Base-by-base conservation (phyloP, 2,888 invertebrate species). In the Drosophila falleni region DNA sequence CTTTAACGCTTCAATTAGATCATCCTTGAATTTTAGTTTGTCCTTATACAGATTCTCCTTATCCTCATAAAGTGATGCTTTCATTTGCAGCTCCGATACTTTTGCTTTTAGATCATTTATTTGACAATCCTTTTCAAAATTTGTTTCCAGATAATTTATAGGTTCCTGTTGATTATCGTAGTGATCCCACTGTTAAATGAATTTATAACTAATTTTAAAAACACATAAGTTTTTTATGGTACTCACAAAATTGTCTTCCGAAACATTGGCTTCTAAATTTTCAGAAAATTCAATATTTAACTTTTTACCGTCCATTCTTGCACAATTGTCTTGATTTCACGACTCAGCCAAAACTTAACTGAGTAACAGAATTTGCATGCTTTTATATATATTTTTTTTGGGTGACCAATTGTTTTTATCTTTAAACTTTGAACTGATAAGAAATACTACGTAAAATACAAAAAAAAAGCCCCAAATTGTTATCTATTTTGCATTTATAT, bases 241-340 rank as follows among this genome's bases (percentile, higher is more conserved):
- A 51, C 65, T 56, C 26, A 64, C 67, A n/a, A 10, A 15, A 11
- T 9, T n/a, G 1, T 51, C 44, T 4, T 51, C 67, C 2, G 15
- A 33, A 4, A 0, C 5, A 23, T n/a, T 23, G 0, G 15, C 16
- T 9, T 31, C 9, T 11, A 16, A 6, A 33, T 56, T 67, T 10
- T 65, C 56, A 13, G 44, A 33, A 9, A 68, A 56, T 39, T 47
- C 39, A 13, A 68, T 53, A 41, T 68, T 68, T 13, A 68, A 15
- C 35, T 66, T 58, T 41, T 66, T 66, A 9, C 19, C 46, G 0
- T 68, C 58, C 68, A 68, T 68, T 3, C 2, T 23, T 19, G n/a
- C 13, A 50, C 8, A 16, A 15, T 31, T 47, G 1, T 29, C 0
- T 37, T 47, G 29, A 8, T 26, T 5, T 2, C 23, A 29, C n/a